A percentile compares a stretch with the other conserved stretches of the same genome.
phyloP scores from a whole-genome alignment of 2,888 invertebrate species.

The Dugesia japonica region DNA sequence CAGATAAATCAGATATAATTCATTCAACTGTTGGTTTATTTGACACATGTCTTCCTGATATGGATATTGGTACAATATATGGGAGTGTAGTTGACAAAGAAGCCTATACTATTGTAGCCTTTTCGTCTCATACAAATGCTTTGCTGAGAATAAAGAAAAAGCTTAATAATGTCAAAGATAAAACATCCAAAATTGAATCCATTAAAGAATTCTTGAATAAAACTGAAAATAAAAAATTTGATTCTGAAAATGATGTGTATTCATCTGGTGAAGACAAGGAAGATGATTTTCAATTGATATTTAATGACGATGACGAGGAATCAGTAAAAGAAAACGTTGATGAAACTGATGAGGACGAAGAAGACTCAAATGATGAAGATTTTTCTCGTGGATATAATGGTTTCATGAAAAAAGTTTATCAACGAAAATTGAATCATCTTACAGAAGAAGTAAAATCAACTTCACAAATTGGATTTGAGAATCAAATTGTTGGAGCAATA shows the following conservation, averaged over 20 bases:
- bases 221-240: no score
- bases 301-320: background rate
- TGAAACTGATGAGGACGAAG: background rate
- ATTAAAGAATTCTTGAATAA: background rate
- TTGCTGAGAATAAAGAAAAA: background rate
- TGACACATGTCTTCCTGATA: slow-evolving; percentile 6
- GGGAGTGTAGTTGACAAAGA: slow-evolving; percentile 14
- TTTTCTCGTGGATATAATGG: slow-evolving; percentile 21
- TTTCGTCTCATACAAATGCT: background rate
- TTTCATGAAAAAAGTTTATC: background rate
- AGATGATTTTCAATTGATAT: background rate
- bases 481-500: background rate
- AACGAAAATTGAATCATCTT: slow-evolving; percentile 13
- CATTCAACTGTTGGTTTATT: background rate
- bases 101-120: slow-evolving; percentile 7
- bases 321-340: background rate
- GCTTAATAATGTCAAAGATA: background rate
- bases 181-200: background rate
- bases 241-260: background rate
- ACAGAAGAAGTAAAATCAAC: background rate
- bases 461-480: background rate
- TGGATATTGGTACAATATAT: slow-evolving; percentile 23
- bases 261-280: background rate
- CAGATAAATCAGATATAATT: background rate
- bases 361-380: background rate